A percentile compares a stretch with the other conserved stretches of the same genome.
Evolutionary conservation across 2,113 vertebrate species (phyloP).

Genomic region (Ailuropoda melanoleuca): DNA sequence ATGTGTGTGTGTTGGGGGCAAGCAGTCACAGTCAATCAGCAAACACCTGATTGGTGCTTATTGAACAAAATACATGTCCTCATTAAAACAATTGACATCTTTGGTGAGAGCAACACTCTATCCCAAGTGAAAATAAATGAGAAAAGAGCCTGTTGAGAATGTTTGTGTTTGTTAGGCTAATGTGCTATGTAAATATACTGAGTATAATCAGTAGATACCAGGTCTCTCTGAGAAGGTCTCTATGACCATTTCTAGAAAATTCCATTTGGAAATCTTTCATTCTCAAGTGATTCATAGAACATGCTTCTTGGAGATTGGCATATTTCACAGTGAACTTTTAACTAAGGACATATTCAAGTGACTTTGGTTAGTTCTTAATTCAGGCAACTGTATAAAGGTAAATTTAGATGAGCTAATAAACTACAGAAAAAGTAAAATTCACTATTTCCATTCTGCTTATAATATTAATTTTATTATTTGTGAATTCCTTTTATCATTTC

Average conservation of each 20-base stretch:
- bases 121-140: neutral
- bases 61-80: neutral
- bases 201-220: neutral
- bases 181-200: fast-evolving
- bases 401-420: neutral
- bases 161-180: neutral
- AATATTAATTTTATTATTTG: neutral
- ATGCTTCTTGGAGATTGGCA: neutral
- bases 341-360: neutral
- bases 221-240: neutral
- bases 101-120: neutral
- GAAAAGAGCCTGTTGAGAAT: fast-evolving
- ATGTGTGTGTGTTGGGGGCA: neutral
- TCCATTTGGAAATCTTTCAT: neutral
- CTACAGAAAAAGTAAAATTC: neutral
- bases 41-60: neutral
- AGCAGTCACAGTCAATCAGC: neutral
- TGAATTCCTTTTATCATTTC: neutral
- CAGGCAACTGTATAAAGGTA: neutral
- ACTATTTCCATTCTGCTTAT: neutral
- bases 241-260: neutral
- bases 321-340: neutral
- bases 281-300: neutral
- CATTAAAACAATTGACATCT: neutral
- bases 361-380: neutral